phyloP scores from a whole-genome alignment of 2,888 invertebrate genomes.

The Drosophila fungiperda region DNA sequence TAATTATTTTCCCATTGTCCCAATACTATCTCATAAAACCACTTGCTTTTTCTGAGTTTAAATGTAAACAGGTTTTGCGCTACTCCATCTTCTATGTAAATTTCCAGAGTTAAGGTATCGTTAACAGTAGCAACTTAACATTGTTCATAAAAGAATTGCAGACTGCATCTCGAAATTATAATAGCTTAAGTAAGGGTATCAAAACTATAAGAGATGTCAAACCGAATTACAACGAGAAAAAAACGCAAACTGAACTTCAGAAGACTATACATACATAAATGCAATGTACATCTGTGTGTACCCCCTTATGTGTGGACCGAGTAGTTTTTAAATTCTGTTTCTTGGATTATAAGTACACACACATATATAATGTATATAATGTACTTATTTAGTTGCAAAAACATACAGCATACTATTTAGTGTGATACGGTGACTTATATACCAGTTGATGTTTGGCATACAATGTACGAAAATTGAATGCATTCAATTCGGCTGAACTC shows the following conservation, averaged over 20 bases:
- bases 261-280: constrained; percentile 1
- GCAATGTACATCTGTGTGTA: constrained; percentile 1
- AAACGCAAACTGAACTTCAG: constrained; percentile 21
- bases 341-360: background rate
- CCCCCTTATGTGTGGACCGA: background rate
- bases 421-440: background rate
- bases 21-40: background rate
- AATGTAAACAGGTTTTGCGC: background rate
- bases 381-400: background rate
- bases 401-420: background rate
- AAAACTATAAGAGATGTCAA: constrained; percentile 25
- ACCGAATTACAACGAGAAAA: constrained; percentile 21
- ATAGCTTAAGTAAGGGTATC: background rate
- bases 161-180: background rate
- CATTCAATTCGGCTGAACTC: constrained; percentile 25
- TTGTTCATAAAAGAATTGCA: background rate
- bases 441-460: constrained; percentile 30
- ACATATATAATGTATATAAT: background rate
- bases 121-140: background rate
- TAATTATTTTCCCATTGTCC: background rate
- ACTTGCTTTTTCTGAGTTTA: background rate
- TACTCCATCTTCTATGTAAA: background rate
- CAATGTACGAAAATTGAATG: constrained; percentile 27
- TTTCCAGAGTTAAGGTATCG: background rate
- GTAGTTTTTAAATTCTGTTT: background rate